Percentiles rank a stretch among this genome's conserved stretches.
Evolutionary conservation across 2,797 vertebrate species (phyloP).

Genomic region (Trachops cirrhosus): DNA sequence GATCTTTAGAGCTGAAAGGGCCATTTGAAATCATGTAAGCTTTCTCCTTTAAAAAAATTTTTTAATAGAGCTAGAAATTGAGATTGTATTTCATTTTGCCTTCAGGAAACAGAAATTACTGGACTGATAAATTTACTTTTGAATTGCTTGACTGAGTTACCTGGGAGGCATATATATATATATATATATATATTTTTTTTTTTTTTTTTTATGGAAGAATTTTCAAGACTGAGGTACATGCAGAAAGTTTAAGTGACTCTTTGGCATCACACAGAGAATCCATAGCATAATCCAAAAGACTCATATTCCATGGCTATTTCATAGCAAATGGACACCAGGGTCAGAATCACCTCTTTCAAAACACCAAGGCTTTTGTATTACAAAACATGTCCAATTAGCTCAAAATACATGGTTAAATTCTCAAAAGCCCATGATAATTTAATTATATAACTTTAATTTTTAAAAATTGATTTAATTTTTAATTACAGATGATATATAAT

Average conservation of each 20-base stretch:
- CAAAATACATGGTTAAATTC: constrained; percentile 24
- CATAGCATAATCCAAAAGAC: not conserved
- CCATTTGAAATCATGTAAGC: constrained; percentile 63
- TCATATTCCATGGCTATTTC: not conserved
- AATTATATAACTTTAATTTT: not conserved
- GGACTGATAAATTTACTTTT: constrained; percentile 47
- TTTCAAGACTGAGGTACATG: not conserved
- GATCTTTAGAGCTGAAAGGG: constrained; percentile 50
- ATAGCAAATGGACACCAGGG: not conserved
- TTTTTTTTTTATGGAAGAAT: not conserved
- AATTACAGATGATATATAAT: not conserved
- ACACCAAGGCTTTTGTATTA: not conserved
- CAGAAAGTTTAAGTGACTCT: constrained; percentile 33
- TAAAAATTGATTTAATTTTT: not conserved
- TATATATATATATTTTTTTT: too few species aligned
- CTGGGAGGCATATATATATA: not conserved
- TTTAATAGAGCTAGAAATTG: constrained; percentile 42
- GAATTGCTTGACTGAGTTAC: constrained; percentile 59
- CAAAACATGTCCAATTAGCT: not conserved
- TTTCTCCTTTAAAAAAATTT: not conserved
- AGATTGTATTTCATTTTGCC: constrained; percentile 59
- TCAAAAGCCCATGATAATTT: constrained; percentile 24
- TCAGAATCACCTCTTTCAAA: constrained; percentile 31
- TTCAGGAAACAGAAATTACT: constrained; percentile 59
- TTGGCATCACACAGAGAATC: constrained; percentile 10